These are phyloP conservation scores for Agonopterix arenella DNA, from an alignment of 2,888 invertebrate species.

Conservation along the genomic window DNA sequence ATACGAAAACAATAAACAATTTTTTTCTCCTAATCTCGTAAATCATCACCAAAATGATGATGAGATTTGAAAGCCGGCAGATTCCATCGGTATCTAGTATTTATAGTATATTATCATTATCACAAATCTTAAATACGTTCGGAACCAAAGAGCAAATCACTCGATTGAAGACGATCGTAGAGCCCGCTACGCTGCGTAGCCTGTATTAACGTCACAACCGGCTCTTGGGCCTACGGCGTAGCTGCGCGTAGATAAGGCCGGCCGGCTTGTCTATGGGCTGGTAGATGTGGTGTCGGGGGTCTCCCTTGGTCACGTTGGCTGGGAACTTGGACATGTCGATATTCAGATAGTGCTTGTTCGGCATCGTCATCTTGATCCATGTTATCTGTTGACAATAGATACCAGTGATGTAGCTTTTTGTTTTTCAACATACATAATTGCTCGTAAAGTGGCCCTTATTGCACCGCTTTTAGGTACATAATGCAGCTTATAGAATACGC, in stretches of 20 bases:
- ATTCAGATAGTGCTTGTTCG: constrained; percentile 88
- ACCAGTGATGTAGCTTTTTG: too few relatives aligned
- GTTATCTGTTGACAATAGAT: constrained; percentile 69
- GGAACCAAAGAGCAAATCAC: neutral
- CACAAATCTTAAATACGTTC: neutral
- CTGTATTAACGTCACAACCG: constrained; percentile 66
- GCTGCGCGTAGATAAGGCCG: constrained; percentile 84
- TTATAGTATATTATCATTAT: neutral
- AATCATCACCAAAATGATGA: too few relatives aligned
- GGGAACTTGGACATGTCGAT: constrained; percentile 86
- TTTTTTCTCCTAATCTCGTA: too few relatives aligned
- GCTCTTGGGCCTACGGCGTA: constrained; percentile 78
- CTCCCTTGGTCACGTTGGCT: constrained; percentile 76
- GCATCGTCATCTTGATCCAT: constrained; percentile 86
- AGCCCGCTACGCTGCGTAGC: constrained; percentile 31
- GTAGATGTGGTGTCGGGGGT: constrained; percentile 82
- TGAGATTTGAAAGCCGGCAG: neutral
- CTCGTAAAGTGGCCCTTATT: too few relatives aligned
- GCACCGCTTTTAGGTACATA: too few relatives aligned
- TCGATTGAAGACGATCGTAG: constrained; percentile 3
- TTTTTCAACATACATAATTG: too few relatives aligned
- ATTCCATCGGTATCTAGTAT: neutral
- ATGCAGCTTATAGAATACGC: too few relatives aligned
- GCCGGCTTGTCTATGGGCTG: constrained; percentile 87
- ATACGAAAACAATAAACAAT: too few relatives aligned